A percentile compares a stretch with the other conserved stretches of the same genome.
phyloP scores from a whole-genome alignment of 2,888 invertebrate species.

The Hyalella azteca region DNA sequence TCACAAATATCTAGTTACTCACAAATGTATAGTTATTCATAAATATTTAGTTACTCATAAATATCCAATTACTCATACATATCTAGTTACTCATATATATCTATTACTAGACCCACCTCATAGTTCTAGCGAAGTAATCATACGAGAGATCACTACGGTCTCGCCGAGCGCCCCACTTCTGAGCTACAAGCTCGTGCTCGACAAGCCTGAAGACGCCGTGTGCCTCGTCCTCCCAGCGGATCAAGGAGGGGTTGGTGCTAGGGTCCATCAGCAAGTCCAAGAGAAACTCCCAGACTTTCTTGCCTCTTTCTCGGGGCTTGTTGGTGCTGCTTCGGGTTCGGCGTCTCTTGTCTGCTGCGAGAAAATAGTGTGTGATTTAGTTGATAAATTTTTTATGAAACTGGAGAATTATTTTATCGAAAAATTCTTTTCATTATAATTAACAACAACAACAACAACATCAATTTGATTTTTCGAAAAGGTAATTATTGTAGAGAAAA shows the following conservation, averaged over 20 bases:
- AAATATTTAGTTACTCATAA: no score
- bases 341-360: background rate
- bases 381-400: no score
- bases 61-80: no score
- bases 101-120: slow-evolving; percentile 33
- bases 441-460: no score
- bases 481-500: no score
- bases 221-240: slow-evolving; percentile 23
- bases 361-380: background rate
- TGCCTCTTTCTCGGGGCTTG: background rate
- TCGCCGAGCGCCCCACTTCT: slow-evolving; percentile 15
- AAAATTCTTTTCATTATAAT: no score
- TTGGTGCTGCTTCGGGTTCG: background rate
- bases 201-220: slow-evolving; percentile 28
- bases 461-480: no score
- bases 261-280: slow-evolving; percentile 30
- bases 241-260: background rate
- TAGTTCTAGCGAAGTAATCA: slow-evolving; percentile 26
- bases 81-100: no score
- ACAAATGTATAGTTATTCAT: no score
- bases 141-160: slow-evolving; percentile 20
- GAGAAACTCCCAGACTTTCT: slow-evolving; percentile 36
- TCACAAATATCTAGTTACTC: no score
- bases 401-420: no score
- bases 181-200: slow-evolving; percentile 13